Percentiles rank a stretch among this genome's conserved stretches.
phyloP scores from a whole-genome alignment of 2,113 vertebrate species.

The Salminus brasiliensis region DNA sequence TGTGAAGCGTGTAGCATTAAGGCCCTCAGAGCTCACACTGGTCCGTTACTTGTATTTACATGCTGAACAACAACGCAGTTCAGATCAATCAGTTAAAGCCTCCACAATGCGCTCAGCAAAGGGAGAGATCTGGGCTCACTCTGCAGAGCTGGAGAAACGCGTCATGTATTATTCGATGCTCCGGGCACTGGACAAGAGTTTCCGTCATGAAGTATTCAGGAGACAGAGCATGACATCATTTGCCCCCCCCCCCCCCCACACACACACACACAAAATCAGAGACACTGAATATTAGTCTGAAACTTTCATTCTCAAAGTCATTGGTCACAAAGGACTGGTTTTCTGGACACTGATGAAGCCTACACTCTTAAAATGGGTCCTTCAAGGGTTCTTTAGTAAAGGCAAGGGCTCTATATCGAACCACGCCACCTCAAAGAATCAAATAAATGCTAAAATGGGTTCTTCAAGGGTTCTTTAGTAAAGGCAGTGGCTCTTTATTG shows the following conservation, averaged over 20 bases:
- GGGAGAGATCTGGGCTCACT: background rate
- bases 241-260: no score
- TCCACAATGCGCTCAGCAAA: background rate
- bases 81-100: background rate
- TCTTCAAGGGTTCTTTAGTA: no score
- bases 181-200: slow-evolving; percentile 49
- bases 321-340: no score
- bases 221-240: slow-evolving; percentile 47
- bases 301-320: no score
- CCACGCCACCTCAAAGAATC: no score
- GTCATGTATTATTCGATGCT: slow-evolving; percentile 6
- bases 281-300: background rate
- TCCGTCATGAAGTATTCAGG: slow-evolving; percentile 66
- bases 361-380: no score
- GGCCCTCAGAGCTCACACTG: background rate
- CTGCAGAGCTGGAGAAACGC: background rate
- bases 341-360: no score
- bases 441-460: no score
- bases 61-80: background rate
- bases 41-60: slow-evolving; percentile 9
- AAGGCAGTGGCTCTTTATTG: no score
- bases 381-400: no score
- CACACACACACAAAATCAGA: slow-evolving; percentile 28
- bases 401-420: no score
- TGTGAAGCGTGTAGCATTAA: slow-evolving; percentile 3